Conservation (phyloP, 2,888 invertebrate genomes). For the Rhagium mordax region DNA sequence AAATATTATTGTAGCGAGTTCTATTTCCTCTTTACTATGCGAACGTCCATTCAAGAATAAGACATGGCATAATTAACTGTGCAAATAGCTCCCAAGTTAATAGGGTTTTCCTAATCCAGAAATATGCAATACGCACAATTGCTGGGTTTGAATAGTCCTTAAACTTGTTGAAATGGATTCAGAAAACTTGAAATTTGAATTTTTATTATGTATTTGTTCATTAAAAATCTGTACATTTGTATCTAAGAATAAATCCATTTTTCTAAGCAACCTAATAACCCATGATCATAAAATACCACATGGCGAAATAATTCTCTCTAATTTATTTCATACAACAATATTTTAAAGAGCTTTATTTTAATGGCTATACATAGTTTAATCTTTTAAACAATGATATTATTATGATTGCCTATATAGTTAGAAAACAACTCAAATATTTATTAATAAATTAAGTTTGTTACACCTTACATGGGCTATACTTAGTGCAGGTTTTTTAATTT, state of each 20-base stretch:
- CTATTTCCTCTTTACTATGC: neutral
- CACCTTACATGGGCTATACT: no score
- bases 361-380: no score
- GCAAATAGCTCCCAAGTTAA: neutral
- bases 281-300: neutral
- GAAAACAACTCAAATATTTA: no score
- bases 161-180: neutral
- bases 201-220: neutral
- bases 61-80: neutral
- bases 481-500: no score
- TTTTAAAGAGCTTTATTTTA: no score
- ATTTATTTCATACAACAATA: no score
- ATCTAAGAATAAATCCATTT: neutral
- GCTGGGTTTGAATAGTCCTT: neutral
- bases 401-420: no score
- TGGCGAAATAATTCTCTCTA: no score
- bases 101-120: neutral
- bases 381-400: no score
- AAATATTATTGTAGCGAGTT: neutral
- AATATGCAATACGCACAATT: neutral
- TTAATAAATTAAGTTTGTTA: no score
- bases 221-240: neutral
- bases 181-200: neutral
- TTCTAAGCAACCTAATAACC: neutral
- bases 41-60: neutral